These are phyloP conservation scores for Archivesica marissinica DNA, from an alignment of 1,140 invertebrate species.

Conservation along the genomic window DNA sequence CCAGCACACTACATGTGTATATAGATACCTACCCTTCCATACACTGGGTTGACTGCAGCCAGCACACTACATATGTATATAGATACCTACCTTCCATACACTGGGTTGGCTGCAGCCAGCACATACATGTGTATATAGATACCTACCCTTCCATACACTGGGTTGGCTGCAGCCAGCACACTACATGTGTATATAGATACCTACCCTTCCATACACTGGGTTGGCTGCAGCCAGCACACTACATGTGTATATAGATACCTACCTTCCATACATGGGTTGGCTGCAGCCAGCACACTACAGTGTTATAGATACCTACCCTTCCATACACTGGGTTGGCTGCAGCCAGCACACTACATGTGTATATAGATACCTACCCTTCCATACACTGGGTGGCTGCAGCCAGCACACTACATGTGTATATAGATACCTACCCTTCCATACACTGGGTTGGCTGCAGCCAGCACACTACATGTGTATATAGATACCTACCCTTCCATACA, in stretches of 20 bases:
- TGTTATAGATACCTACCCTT: conserved; percentile 89
- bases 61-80: conserved; percentile 98
- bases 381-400: conserved; percentile 99
- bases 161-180: conserved; percentile 99
- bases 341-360: conserved; percentile 97
- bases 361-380: conserved; percentile 92
- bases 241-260: conserved; percentile 89
- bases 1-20: background rate
- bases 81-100: conserved; percentile 94
- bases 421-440: conserved; percentile 93
- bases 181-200: conserved; percentile 92
- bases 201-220: conserved; percentile 98
- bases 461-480: no score
- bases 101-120: conserved; percentile 99
- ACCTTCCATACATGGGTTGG: conserved; percentile 99
- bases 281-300: conserved; percentile 97
- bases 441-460: conserved; percentile 99
- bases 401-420: conserved; percentile 98
- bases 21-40: conserved; percentile 92
- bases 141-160: conserved; percentile 97
- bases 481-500: conserved; percentile 94
- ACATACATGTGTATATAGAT: no score
- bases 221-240: conserved; percentile 99
- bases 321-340: conserved; percentile 99
- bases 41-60: conserved; percentile 99